A percentile compares a stretch with the other conserved stretches of the same genome.
These are phyloP conservation scores for Watsonalla binaria DNA, from an alignment of 2,888 invertebrate species.

Conservation along the genomic window DNA sequence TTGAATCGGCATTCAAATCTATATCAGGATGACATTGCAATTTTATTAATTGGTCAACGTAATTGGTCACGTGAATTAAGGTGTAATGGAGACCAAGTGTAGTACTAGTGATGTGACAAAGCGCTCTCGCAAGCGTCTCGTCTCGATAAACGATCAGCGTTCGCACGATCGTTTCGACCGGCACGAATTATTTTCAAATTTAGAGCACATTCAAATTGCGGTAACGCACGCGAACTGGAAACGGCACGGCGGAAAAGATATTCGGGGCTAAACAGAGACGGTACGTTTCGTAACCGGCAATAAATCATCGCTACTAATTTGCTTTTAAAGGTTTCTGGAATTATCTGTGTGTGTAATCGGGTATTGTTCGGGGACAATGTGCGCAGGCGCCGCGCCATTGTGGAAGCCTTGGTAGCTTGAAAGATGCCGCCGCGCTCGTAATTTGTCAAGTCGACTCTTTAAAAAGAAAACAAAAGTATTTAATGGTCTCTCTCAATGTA, in stretches of 20 bases:
- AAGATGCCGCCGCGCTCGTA: conserved; percentile 25
- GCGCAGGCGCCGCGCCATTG: conserved; percentile 46
- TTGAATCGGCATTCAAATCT: too few species aligned
- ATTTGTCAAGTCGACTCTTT: conserved; percentile 59
- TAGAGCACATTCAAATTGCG: conserved; percentile 74
- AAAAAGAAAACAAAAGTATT: conserved; percentile 57
- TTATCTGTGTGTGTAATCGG: conserved; percentile 69
- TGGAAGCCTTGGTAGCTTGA: conserved; percentile 8
- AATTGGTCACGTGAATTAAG: too few species aligned
- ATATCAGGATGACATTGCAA: too few species aligned
- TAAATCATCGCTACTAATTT: conserved; percentile 77
- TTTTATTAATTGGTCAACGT: too few species aligned
- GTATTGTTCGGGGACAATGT: conserved; percentile 64
- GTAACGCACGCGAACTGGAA: conserved; percentile 71
- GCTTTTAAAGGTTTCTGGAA: conserved; percentile 76
- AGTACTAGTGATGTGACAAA: conserved; percentile 1
- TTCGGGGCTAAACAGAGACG: conserved; percentile 41
- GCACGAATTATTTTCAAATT: conserved; percentile 75
- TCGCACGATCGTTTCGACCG: conserved; percentile 41
- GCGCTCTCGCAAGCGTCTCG: conserved; percentile 7
- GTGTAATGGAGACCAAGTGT: neutral
- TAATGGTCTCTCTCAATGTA: conserved; percentile 52
- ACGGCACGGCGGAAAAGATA: conserved; percentile 59
- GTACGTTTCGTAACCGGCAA: conserved; percentile 64
- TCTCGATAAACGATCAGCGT: conserved; percentile 38